Evolutionary conservation across 2,888 invertebrate species (phyloP).

Genomic region (Druceiella hillmani): DNA sequence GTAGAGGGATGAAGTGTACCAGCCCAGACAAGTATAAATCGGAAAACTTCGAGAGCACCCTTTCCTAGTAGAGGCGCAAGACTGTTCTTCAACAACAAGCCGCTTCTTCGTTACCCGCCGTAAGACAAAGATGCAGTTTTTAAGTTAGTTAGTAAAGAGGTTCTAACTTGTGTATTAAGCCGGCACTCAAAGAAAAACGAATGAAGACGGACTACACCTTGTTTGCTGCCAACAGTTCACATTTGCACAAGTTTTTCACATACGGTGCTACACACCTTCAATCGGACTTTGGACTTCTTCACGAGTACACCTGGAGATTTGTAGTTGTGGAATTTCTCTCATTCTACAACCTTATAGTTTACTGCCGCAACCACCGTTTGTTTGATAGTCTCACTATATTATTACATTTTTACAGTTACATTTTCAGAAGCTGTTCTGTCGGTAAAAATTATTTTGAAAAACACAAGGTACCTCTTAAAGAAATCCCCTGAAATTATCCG

Average conservation of each 20-base stretch:
- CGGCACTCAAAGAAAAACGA: too few relatives aligned
- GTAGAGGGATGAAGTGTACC: too few relatives aligned
- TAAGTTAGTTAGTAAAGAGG: too few relatives aligned
- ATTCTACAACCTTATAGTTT: constrained; percentile 27
- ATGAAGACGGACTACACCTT: constrained; percentile 24
- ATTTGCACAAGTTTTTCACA: constrained; percentile 26
- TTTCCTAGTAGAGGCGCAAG: constrained; percentile 25
- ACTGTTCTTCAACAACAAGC: constrained; percentile 19
- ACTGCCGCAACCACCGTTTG: constrained; percentile 25
- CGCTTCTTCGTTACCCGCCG: constrained; percentile 25
- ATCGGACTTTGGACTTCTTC: constrained; percentile 27
- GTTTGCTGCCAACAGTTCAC: constrained; percentile 29
- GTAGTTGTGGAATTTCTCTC: constrained; percentile 29
- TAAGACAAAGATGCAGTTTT: constrained; percentile 20
- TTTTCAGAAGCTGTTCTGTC: background rate
- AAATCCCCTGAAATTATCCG: constrained; percentile 17
- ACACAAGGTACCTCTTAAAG: constrained; percentile 7
- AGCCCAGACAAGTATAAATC: too few relatives aligned
- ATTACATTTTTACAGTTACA: constrained; percentile 4
- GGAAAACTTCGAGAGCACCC: too few relatives aligned
- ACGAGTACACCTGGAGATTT: constrained; percentile 28
- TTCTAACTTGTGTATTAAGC: constrained; percentile 16
- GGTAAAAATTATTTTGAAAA: constrained; percentile 4
- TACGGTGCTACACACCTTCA: constrained; percentile 25
- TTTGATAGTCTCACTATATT: constrained; percentile 18